Evolutionary conservation across 2,113 vertebrate genomes (phyloP).

Genomic region (Lophius piscatorius): DNA sequence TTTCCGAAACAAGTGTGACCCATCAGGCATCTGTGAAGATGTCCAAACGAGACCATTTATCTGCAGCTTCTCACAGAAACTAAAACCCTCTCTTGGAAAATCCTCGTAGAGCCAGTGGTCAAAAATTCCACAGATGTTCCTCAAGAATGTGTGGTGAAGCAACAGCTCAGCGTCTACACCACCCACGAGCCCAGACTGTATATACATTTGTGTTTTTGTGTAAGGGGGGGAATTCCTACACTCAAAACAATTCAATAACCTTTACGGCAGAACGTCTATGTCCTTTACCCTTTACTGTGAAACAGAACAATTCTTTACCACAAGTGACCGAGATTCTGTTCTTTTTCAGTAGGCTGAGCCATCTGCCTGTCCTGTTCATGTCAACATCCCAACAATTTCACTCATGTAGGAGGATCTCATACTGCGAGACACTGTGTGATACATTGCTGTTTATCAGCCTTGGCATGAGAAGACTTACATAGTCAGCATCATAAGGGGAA

Average conservation of each 20-base stretch:
- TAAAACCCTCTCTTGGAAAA: not conserved
- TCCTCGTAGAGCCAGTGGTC: slow-evolving; percentile 15
- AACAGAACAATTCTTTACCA: slow-evolving; percentile 39
- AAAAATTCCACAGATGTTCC: slow-evolving; percentile 46
- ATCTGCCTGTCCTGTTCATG: slow-evolving; percentile 41
- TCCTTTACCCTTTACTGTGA: slow-evolving; percentile 35
- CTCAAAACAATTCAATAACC: slow-evolving; percentile 41
- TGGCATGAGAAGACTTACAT: not conserved
- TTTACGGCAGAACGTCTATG: slow-evolving; percentile 34
- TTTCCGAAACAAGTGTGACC: too few species aligned
- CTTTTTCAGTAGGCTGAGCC: slow-evolving; percentile 13
- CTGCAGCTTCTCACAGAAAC: not conserved
- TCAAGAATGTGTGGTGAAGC: slow-evolving; percentile 37
- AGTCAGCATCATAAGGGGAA: not conserved
- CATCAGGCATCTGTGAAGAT: too few species aligned
- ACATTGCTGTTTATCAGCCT: slow-evolving; percentile 2
- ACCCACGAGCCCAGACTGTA: slow-evolving; percentile 15
- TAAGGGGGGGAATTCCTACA: slow-evolving; percentile 5
- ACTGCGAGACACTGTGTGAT: slow-evolving; percentile 14
- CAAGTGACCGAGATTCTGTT: slow-evolving; percentile 32
- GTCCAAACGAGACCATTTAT: too few species aligned
- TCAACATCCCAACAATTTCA: slow-evolving; percentile 34
- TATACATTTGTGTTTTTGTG: slow-evolving; percentile 10
- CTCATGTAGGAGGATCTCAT: slow-evolving; percentile 2
- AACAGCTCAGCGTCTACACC: slow-evolving; percentile 9